Evolutionary conservation across 2,888 invertebrate genomes (phyloP).

Genomic region (Aleiodes testaceus): DNA sequence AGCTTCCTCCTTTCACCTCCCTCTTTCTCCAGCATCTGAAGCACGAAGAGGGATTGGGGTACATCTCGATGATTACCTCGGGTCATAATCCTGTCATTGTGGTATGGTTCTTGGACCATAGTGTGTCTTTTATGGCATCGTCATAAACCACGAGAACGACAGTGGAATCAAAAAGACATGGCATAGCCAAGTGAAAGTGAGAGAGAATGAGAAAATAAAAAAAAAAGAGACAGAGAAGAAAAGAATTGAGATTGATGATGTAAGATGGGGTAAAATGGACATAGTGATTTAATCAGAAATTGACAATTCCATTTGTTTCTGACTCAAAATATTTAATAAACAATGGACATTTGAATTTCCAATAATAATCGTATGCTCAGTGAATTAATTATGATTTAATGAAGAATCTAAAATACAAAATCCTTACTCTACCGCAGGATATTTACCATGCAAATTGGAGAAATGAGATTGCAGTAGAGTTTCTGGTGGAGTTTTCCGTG

Average conservation of each 20-base stretch:
- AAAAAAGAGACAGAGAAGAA: background rate
- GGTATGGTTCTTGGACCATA: conserved; percentile 20
- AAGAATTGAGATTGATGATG: conserved; percentile 33
- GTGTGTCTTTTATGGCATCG: conserved; percentile 28
- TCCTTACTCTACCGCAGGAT: conserved; percentile 43
- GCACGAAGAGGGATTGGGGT: background rate
- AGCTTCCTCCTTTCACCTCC: background rate
- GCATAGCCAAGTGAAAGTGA: conserved; percentile 21
- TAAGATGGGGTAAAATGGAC: background rate
- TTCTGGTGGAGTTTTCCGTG: conserved; percentile 46
- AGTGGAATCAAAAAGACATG: conserved; percentile 12
- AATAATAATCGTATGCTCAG: background rate
- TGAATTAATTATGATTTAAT: conserved; percentile 37
- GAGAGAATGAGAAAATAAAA: conserved; percentile 2
- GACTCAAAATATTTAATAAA: background rate
- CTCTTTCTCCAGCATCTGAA: background rate
- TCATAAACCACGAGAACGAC: conserved; percentile 14
- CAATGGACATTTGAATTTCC: background rate
- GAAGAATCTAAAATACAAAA: conserved; percentile 39
- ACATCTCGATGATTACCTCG: conserved; percentile 27
- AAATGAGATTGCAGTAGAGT: conserved; percentile 63
- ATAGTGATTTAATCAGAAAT: too few relatives aligned
- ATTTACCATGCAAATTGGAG: conserved; percentile 71
- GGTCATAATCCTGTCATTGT: conserved; percentile 23
- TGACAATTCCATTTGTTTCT: too few relatives aligned